These are phyloP conservation scores for Cephonodes hylas DNA, from an alignment of 2,888 invertebrate genomes.

Conservation along the genomic window DNA sequence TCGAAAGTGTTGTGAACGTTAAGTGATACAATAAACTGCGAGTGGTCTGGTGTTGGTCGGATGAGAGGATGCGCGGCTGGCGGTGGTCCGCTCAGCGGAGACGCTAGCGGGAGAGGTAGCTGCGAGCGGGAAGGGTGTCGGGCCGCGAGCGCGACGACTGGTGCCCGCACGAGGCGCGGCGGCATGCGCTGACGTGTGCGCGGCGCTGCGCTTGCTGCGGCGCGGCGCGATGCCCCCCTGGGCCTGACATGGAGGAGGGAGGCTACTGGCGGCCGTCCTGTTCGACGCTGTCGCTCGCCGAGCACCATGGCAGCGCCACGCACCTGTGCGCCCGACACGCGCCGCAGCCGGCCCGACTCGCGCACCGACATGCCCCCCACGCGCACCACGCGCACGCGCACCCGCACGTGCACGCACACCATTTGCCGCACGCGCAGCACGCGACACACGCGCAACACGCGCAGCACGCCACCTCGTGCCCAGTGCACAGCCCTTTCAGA, in stretches of 20 bases:
- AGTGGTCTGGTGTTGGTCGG: constrained; percentile 43
- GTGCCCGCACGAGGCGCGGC: constrained; percentile 79
- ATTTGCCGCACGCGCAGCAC: constrained; percentile 68
- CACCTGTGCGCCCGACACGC: constrained; percentile 75
- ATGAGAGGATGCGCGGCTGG: constrained; percentile 72
- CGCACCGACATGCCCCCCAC: constrained; percentile 60
- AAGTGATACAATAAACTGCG: constrained; percentile 27
- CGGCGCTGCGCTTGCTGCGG: constrained; percentile 79
- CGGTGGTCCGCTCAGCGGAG: constrained; percentile 61
- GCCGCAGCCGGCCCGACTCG: constrained; percentile 52
- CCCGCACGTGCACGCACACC: constrained; percentile 73
- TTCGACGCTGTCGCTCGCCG: constrained; percentile 75
- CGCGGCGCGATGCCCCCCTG: constrained; percentile 76
- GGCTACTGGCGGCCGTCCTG: constrained; percentile 78
- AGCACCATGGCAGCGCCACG: constrained; percentile 73
- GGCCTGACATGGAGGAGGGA: constrained; percentile 77
- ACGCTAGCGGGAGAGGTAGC: constrained; percentile 59
- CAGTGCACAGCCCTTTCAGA: constrained; percentile 88
- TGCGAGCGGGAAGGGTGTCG: constrained; percentile 75
- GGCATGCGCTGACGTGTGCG: constrained; percentile 78
- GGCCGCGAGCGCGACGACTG: constrained; percentile 78
- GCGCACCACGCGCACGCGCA: constrained; percentile 69
- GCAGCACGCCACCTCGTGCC: constrained; percentile 80
- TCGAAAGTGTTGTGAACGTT: constrained; percentile 25
- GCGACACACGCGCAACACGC: constrained; percentile 71